Evolutionary conservation across 53 echinoderm and acorn worm genomes (phyloP), one percentile per base, ranked within the genome.

Genomic region (Holothuria scabra): DNA sequence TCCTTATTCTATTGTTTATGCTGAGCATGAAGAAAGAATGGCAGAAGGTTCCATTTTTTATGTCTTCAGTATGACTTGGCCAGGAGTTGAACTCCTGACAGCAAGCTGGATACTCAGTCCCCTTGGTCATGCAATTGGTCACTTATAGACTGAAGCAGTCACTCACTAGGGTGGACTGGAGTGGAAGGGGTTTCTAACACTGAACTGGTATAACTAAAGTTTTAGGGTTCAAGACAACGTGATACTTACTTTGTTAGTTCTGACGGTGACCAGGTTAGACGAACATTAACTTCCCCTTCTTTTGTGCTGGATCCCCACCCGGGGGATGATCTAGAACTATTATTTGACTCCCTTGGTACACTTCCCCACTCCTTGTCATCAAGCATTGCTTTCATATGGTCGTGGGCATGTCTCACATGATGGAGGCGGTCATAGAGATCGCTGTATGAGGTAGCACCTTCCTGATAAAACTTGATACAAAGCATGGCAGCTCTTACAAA

Each of bases 401-500:
- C 84, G 35, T 89, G 87, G 65, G 97, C 97, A 48, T 87, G 85
- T 66, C 87, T 85, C 63, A 97, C 83, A 74, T 97, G 87, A 66
- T 97, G 94, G 9, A 97, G 92, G 55, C 94, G 94, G 48, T 97
- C 97, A 92, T 92, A 92, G 35, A 97, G 90, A 59, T 94, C 97
- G 9, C 90, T 86, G 80, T 97, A 97, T 11, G 90, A 85, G 37
- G 79, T 76, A n/a, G 90, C 94, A 28, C 94, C 86, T n/a, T 86
- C 74, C 88, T 97, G 97, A 87, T 92, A 97, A 92, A 97, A 97
- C 59, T 90, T 90, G 69, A 97, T 97, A 81, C 97, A 97, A 0
- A 89, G 94, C 94, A 92, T 97, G 57, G 97, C 90, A 41, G 97
- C 94, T 18, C 97, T 81, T 1, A 97, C 91, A 90, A 91, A 97